phyloP scores from a whole-genome alignment of 2,797 vertebrate genomes.

The Echeneis naucrates region DNA sequence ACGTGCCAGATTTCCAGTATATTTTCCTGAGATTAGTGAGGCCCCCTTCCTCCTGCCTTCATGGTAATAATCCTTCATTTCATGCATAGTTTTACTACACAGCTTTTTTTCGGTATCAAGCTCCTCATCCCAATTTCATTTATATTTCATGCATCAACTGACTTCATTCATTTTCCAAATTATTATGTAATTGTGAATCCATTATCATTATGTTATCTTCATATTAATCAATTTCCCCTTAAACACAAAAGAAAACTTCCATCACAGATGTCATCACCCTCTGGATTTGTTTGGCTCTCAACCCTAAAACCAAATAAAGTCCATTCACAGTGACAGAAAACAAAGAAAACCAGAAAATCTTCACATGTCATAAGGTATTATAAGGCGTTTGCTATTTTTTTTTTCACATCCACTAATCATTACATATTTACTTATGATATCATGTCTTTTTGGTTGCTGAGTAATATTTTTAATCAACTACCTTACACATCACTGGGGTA shows the following conservation, averaged over 20 bases:
- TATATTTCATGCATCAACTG: no score
- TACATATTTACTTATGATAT: no score
- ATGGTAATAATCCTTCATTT: neutral
- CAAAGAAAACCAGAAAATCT: neutral
- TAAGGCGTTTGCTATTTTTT: constrained; percentile 2
- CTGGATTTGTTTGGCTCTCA: constrained; percentile 2
- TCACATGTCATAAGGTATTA: neutral
- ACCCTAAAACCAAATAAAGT: neutral
- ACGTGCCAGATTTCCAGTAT: neutral
- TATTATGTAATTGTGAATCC: no score
- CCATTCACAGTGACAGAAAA: neutral
- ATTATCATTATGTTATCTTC: neutral
- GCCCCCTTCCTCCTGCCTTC: neutral
- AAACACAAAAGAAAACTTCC: neutral
- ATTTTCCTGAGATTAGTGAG: neutral
- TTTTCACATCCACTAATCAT: neutral
- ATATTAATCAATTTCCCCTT: neutral
- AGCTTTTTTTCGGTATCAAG: neutral
- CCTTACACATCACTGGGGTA: neutral
- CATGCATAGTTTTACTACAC: neutral
- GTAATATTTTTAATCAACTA: constrained; percentile 1
- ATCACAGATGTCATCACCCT: no score
- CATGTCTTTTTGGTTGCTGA: neutral
- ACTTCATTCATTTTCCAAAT: neutral
- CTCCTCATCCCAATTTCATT: no score